These are phyloP conservation scores for Resseliella maxima DNA, from an alignment of 2,888 invertebrate species.

Conservation along the genomic window DNA sequence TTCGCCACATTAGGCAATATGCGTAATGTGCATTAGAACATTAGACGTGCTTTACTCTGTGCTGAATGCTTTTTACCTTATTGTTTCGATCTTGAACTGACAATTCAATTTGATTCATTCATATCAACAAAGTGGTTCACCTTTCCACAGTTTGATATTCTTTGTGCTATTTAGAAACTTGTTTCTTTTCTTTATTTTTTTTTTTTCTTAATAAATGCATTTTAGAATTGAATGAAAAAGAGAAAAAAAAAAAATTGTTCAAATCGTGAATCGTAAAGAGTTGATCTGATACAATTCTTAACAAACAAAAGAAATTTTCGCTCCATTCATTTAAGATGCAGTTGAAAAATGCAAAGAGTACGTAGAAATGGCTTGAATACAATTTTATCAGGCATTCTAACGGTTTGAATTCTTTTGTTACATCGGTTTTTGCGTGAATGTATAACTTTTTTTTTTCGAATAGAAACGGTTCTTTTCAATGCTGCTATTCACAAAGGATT, in stretches of 20 bases:
- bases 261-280: constrained; percentile 42
- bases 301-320: background rate
- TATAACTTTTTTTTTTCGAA: too few species aligned
- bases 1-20: background rate
- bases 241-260: background rate
- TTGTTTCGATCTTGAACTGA: background rate
- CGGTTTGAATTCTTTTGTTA: constrained; percentile 31
- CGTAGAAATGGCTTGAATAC: constrained; percentile 11
- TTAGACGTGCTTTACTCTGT: background rate
- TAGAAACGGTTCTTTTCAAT: background rate
- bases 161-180: background rate
- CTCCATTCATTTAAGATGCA: background rate
- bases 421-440: background rate
- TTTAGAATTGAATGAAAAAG: too few species aligned
- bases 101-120: background rate
- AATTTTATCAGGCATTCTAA: constrained; percentile 5
- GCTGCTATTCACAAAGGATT: background rate
- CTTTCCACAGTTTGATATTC: too few species aligned
- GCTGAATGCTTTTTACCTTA: background rate
- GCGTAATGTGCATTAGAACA: background rate
- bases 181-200: background rate
- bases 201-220: background rate
- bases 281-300: background rate
- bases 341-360: background rate
- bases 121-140: constrained; percentile 5